Evolutionary conservation across 1,140 invertebrate species (phyloP), one percentile per base, ranked within the genome.

Genomic region (Bombus consobrinus): DNA sequence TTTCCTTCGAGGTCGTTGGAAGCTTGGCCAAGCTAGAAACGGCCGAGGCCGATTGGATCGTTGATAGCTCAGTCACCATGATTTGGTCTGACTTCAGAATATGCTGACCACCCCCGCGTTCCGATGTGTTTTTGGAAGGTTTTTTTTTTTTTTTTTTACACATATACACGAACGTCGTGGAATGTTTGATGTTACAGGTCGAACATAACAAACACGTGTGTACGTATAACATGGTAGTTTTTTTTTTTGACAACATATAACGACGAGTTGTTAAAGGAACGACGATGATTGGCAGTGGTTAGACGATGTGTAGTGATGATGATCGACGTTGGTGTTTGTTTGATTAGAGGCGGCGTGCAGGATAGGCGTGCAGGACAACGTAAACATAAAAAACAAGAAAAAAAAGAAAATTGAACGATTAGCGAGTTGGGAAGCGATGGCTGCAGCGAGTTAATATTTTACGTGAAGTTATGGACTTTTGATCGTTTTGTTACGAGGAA

Each of bases 351-450:
- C 86, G 87, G 68, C 78, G 87, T 89, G 85, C 86, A 85, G 90
- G 94, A 81, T 72, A 90, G 85, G 87, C 87, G 87, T 87, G 87
- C 82, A 85, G 89, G 92, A 91, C 87, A 92, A 96, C 95, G 95
- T 92, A 96, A 96, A 96, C 93, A 95, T 94, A 93, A 94, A 94
- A 93, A 92, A 91, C 92, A 91, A 92, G 93, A 93, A 92, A 93
- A 93, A 90, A 92, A 90, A 92, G 93, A 94, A 85, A 85, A 88
- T 81, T 57, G 41, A 71, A 80, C 68, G 77, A 68, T 77, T 87
- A 91, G 69, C 72, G 1, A 69, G 62, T 18, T 34, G 39, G n/a
- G 18, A 81, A 81, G 77, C 82, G 57, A 6, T 37, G 34, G 32
- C n/a, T 39, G 22, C 53, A 73, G 77, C 75, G 41, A 22, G 39